Evolutionary conservation across 2,888 invertebrate genomes (phyloP).

Genomic region (Caenorhabditis auriculariae): DNA sequence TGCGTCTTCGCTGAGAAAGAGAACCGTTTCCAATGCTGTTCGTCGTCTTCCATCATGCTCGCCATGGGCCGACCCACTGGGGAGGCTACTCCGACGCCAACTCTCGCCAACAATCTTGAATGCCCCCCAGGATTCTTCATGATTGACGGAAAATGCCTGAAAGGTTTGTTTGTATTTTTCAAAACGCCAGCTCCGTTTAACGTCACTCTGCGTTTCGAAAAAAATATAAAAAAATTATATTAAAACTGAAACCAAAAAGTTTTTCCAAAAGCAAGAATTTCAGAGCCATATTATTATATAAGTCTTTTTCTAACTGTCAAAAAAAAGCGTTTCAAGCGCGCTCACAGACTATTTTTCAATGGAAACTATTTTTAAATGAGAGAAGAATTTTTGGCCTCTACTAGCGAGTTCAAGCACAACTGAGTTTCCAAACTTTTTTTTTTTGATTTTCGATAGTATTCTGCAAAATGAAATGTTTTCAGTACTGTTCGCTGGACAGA

Average conservation of each 20-base stretch:
- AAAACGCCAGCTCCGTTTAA: not conserved
- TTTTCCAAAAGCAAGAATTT: too few species aligned
- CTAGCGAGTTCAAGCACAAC: too few species aligned
- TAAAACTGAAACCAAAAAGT: not conserved
- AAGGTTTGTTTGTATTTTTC: conserved; percentile 21
- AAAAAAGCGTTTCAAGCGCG: too few species aligned
- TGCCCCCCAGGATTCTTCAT: conserved; percentile 48
- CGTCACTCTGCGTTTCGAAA: not conserved
- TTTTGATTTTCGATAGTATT: not conserved
- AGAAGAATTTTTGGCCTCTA: too few species aligned
- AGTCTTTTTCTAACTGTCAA: too few species aligned
- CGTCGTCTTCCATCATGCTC: conserved; percentile 41
- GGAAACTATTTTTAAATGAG: too few species aligned
- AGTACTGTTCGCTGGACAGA: conserved; percentile 61
- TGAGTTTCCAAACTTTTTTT: too few species aligned
- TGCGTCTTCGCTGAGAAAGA: conserved; percentile 49
- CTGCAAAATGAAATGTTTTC: conserved; percentile 5
- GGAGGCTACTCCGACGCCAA: conserved; percentile 14
- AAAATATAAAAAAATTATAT: not conserved
- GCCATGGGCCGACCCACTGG: conserved; percentile 27
- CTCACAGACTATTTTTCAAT: too few species aligned
- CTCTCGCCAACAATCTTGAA: conserved; percentile 15
- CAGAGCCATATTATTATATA: too few species aligned
- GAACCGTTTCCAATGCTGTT: conserved; percentile 50
- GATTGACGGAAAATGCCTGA: conserved; percentile 50